Conservation (phyloP, 2,888 invertebrate species). For the Coelinius sp. region DNA sequence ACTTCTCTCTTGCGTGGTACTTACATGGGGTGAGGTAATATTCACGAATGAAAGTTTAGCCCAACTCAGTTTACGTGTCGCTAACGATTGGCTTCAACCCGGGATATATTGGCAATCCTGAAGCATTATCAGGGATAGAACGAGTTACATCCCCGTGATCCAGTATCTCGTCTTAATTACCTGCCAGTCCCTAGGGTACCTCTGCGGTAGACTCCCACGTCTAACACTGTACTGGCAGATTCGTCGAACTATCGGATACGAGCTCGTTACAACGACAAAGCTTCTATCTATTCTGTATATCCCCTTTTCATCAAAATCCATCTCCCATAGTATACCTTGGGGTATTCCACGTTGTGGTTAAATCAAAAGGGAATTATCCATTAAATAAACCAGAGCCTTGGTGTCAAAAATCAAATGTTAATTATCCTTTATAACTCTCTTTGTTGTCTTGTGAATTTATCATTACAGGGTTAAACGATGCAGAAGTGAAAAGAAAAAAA, state of each 20-base stretch:
- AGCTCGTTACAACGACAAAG: conserved; percentile 34
- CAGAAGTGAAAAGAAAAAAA: conserved; percentile 17
- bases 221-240: conserved; percentile 17
- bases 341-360: conserved; percentile 5
- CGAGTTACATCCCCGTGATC: conserved; percentile 21
- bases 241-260: conserved; percentile 30
- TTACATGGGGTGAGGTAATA: neutral
- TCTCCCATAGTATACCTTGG: conserved; percentile 1
- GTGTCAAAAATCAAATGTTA: neutral
- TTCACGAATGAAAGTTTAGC: neutral
- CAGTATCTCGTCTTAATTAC: conserved; percentile 28
- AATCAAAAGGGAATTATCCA: conserved; percentile 23
- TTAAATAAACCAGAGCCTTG: neutral
- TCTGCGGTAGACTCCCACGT: conserved; percentile 19
- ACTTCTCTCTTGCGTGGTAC: neutral
- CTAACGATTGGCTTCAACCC: neutral
- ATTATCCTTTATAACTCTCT: neutral
- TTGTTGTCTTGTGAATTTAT: conserved; percentile 6
- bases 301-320: conserved; percentile 7
- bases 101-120: conserved; percentile 9
- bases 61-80: neutral
- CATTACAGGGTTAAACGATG: conserved; percentile 2
- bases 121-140: conserved; percentile 19
- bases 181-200: conserved; percentile 28
- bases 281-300: conserved; percentile 14